Percentiles rank a stretch among this genome's conserved stretches.
phyloP scores from a whole-genome alignment of 35 echinoderm and acorn worm genomes.

The Patiria miniata region DNA sequence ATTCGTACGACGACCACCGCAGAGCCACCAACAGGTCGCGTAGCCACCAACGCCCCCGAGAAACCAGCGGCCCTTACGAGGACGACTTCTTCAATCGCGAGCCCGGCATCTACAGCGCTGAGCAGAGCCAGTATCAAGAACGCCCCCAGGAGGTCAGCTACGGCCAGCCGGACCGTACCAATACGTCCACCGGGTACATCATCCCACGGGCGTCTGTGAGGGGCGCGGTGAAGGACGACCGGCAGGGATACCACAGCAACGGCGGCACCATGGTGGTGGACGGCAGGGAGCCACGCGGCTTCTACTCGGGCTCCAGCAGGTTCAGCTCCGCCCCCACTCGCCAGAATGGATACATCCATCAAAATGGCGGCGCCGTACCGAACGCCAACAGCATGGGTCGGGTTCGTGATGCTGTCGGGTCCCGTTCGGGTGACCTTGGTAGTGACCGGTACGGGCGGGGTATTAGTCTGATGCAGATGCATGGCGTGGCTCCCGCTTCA shows the following conservation, averaged over 20 bases:
- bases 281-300: background rate
- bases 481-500: no score
- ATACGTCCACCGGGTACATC: background rate
- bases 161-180: background rate
- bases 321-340: background rate
- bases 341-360: background rate
- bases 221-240: background rate
- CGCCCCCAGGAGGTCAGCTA: constrained; percentile 25
- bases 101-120: background rate
- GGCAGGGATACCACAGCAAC: constrained; percentile 21
- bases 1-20: background rate
- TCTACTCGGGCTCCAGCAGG: background rate
- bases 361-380: background rate
- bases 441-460: background rate
- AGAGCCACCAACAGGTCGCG: background rate
- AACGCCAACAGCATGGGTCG: background rate
- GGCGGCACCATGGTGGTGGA: constrained; percentile 29
- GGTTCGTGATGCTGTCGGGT: constrained; percentile 1
- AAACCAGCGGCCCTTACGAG: background rate
- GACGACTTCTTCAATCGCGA: constrained; percentile 19
- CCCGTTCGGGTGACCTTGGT: background rate
- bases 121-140: constrained; percentile 9
- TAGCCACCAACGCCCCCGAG: background rate
- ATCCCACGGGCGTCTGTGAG: constrained; percentile 11
- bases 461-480: no score